These are phyloP conservation scores for Scrobipalpa atriplicella DNA, from an alignment of 2,888 invertebrate species.

Conservation along the genomic window DNA sequence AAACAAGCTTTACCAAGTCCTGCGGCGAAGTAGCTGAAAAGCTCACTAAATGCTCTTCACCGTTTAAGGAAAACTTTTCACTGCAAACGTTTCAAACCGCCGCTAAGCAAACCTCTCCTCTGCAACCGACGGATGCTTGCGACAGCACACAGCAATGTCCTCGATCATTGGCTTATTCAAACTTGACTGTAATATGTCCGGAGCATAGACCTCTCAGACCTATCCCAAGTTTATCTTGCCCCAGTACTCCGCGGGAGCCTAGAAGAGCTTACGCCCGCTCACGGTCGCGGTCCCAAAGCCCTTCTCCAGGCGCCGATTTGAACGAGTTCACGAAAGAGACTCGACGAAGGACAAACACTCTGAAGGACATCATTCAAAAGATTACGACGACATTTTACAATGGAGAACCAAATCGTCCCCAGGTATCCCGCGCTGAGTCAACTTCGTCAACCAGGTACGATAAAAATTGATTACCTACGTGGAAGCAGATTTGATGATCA, in stretches of 20 bases:
- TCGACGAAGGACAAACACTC: background rate
- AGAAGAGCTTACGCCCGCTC: background rate
- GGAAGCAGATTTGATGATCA: background rate
- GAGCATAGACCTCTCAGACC: background rate
- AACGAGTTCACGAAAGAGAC: background rate
- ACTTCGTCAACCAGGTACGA: background rate
- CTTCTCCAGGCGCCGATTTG: background rate
- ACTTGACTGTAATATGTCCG: background rate
- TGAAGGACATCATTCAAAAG: conserved; percentile 7
- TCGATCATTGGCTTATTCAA: background rate
- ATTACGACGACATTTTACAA: background rate
- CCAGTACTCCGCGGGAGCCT: background rate
- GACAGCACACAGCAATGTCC: background rate
- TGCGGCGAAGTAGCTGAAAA: background rate
- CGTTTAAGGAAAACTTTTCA: background rate
- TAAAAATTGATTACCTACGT: background rate
- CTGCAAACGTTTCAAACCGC: background rate
- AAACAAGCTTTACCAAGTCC: background rate
- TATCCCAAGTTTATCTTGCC: background rate
- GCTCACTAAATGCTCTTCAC: background rate
- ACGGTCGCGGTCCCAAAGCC: background rate
- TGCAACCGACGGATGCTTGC: background rate
- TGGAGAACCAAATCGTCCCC: background rate
- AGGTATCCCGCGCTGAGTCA: background rate
- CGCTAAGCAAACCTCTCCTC: background rate